Conservation (phyloP, 2,888 invertebrate genomes). For the Pilophorus perplexus region DNA sequence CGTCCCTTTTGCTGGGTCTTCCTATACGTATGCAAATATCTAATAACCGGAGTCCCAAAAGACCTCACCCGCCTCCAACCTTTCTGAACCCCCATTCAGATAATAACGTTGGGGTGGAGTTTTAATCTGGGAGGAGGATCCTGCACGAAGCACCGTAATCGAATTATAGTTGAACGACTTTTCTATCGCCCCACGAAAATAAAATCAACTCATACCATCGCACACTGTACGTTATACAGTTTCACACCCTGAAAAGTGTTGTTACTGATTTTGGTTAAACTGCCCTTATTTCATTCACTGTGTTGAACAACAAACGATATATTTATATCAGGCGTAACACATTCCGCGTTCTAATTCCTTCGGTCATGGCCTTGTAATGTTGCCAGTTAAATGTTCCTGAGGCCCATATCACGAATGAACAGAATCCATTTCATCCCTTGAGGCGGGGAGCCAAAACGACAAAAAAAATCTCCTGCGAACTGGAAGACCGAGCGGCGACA, state of each 20-base stretch:
- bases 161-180: constrained; percentile 28
- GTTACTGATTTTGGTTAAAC: too few relatives aligned
- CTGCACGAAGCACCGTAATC: constrained; percentile 5
- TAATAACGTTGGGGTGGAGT: constrained; percentile 21
- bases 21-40: constrained; percentile 38
- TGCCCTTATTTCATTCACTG: too few relatives aligned
- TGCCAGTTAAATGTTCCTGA: too few relatives aligned
- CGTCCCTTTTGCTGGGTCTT: too few relatives aligned
- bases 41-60: constrained; percentile 19
- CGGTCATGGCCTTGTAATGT: too few relatives aligned
- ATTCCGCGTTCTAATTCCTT: too few relatives aligned
- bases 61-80: neutral
- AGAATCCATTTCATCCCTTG: too few relatives aligned
- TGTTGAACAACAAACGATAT: too few relatives aligned
- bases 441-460: too few relatives aligned
- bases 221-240: neutral
- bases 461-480: constrained; percentile 13
- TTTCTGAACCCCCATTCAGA: neutral
- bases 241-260: too few relatives aligned
- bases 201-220: neutral
- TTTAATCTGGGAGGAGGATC: constrained; percentile 17
- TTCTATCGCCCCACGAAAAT: neutral
- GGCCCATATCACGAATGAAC: too few relatives aligned
- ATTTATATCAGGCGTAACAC: too few relatives aligned
- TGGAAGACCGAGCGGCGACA: constrained; percentile 16